Evolutionary conservation across 2,888 invertebrate genomes (phyloP).

Genomic region (Xestia sexstrigata): DNA sequence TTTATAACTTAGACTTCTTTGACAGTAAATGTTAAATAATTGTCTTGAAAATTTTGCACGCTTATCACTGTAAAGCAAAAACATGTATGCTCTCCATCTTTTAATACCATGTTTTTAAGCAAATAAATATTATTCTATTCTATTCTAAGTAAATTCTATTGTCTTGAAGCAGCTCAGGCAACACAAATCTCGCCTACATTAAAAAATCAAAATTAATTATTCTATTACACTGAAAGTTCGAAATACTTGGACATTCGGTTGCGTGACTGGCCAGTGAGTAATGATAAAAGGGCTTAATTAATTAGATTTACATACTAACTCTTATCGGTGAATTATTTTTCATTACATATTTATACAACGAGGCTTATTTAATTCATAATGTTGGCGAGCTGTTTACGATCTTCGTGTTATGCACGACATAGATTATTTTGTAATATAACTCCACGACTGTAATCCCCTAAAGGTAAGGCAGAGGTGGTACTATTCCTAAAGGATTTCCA

Average conservation of each 20-base stretch:
- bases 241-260: constrained; percentile 28
- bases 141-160: background rate
- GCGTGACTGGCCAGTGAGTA: constrained; percentile 42
- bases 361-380: constrained; percentile 19
- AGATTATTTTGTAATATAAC: constrained; percentile 6
- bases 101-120: no score
- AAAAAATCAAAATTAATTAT: constrained; percentile 36
- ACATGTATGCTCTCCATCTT: no score
- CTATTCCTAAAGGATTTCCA: no score
- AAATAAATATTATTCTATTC: no score
- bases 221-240: constrained; percentile 22
- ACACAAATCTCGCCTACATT: background rate
- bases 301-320: constrained; percentile 56
- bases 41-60: no score
- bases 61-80: no score
- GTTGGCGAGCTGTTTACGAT: constrained; percentile 33
- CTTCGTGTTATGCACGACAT: constrained; percentile 4
- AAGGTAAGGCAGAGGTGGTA: background rate
- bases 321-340: constrained; percentile 55
- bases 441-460: background rate
- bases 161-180: background rate
- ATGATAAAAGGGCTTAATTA: constrained; percentile 58
- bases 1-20: background rate
- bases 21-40: no score
- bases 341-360: constrained; percentile 27